Base-by-base conservation (phyloP, 2,797 vertebrate genomes). In the Alcedo quadribrachys region DNA sequence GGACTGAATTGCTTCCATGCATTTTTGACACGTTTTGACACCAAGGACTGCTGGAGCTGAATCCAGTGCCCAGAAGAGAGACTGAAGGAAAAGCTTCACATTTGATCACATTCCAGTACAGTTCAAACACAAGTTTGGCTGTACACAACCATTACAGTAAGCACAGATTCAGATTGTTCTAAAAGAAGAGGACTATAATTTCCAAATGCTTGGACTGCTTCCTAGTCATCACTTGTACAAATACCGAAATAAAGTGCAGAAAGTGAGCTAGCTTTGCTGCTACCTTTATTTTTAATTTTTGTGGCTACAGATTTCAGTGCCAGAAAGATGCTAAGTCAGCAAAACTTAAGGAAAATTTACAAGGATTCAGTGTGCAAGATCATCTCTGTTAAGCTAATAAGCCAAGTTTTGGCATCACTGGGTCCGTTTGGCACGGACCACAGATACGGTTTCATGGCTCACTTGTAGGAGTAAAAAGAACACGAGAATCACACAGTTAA, bases 271-370 rank as follows among this genome's bases (percentile, higher is more conserved):
- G 62, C 62, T 92, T 73, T 43, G 77, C 66, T 42, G 30, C 80
- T 83, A 84, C n/a, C 73, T 89, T 73, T 68, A 51, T 28, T 83
- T 88, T 89, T 58, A 46, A 79, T 28, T 54, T 67, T 68, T 83
- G 75, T 65, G 76, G 81, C 51, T 82, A n/a, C 1, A 82, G 62
- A 5, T 75, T 77, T 83, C 12, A 80, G 58, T 48, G 62, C 46
- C 85, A 91, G 60, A 83, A 81, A 60, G 62, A 89, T 54, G 58
- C 46, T 57, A 93, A 85, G 76, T 71, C 95, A 93, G 89, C 90
- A 95, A 57, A 94, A 92, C 62, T 78, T 68, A 33, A 68, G 69
- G 62, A 95, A 89, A 32, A 30, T 75, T 78, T 77, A 74, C 58
- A 75, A 75, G 76, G 76, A 89, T 45, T 78, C 9, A 5, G 73